Evolutionary conservation across 2,888 invertebrate species (phyloP), one percentile per base, ranked within the genome.

Genomic region (Poecilus cupreus): DNA sequence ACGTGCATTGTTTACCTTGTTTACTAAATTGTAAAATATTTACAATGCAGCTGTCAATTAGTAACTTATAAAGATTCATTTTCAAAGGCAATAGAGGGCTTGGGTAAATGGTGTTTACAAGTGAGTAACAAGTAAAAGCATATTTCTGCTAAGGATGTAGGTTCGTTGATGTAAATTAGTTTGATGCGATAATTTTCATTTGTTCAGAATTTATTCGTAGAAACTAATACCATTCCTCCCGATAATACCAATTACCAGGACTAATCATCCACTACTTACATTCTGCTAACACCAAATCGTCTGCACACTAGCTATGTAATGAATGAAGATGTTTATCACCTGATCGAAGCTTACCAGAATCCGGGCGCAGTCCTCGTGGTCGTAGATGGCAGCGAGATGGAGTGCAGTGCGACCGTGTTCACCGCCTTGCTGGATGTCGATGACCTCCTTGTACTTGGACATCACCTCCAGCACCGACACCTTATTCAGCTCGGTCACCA

Each of bases 361-460:
- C 86, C 93, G 91, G 11, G 96, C 96, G 87, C 96, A 96, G 85
- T 94, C 93, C 82, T 95, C 95, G 86, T 95, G 94, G 88, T 97
- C 96, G 85, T 94, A 94, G 80, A 95, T 95, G 5, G 96, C 96
- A 0, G 96, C 96, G 82, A 96, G 91, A 86, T 97, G 97, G 0
- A 97, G 90, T 0, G 96, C 95, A 0, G 96, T 96, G 24, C 95
- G 90, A 0, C 96, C 96, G 84, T 95, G 94, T 86, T 94, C 94
- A 0, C 96, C 96, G 0, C 94, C 94, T 84, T 94, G 92, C 84
- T 95, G 93, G 1, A 94, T 93, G 87, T 96, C 93, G 83, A 96
- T 93, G 83, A 91, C 91, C 49, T 91, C 90, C 83, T 93, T 93
- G 89, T 94, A 92, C 83, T 92, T 92, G 4, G 93, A 92, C 91